Evolutionary conservation across 2,888 invertebrate species (phyloP).

Genomic region (Acleris literana): DNA sequence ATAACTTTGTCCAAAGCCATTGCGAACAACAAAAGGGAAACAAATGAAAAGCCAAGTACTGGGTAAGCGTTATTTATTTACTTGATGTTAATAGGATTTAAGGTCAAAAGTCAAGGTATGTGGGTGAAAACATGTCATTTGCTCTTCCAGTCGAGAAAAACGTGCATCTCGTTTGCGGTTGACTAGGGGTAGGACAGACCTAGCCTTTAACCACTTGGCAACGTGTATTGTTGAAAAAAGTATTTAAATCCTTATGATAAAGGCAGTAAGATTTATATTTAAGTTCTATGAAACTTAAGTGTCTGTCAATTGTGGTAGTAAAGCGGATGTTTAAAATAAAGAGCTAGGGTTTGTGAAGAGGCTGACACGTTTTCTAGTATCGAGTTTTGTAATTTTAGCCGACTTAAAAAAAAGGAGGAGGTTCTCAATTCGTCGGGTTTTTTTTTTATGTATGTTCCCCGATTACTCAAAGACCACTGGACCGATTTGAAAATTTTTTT

Average conservation of each 20-base stretch:
- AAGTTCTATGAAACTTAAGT: background rate
- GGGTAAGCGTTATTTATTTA: constrained; percentile 70
- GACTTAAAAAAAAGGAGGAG: no score
- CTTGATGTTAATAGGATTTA: constrained; percentile 64
- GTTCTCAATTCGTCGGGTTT: no score
- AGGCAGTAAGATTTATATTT: background rate
- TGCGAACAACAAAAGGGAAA: constrained; percentile 38
- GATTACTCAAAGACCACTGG: no score
- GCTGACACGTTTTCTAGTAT: no score
- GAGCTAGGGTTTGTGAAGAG: constrained; percentile 5
- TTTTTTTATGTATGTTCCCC: no score
- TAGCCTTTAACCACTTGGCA: constrained; percentile 10
- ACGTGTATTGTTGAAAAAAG: background rate
- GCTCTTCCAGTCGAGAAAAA: constrained; percentile 42
- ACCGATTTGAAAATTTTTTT: no score
- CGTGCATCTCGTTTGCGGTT: constrained; percentile 47
- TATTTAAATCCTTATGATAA: background rate
- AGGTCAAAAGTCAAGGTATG: constrained; percentile 62
- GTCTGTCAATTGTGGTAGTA: constrained; percentile 9
- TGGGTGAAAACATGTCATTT: constrained; percentile 66
- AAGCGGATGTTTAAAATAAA: constrained; percentile 3
- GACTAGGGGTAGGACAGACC: constrained; percentile 28
- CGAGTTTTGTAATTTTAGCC: no score
- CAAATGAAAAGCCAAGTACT: constrained; percentile 61
- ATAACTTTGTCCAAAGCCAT: constrained; percentile 58